A percentile compares a stretch with the other conserved stretches of the same genome.
Conservation (phyloP, 2,113 vertebrate genomes). For the Suncus etruscus region DNA sequence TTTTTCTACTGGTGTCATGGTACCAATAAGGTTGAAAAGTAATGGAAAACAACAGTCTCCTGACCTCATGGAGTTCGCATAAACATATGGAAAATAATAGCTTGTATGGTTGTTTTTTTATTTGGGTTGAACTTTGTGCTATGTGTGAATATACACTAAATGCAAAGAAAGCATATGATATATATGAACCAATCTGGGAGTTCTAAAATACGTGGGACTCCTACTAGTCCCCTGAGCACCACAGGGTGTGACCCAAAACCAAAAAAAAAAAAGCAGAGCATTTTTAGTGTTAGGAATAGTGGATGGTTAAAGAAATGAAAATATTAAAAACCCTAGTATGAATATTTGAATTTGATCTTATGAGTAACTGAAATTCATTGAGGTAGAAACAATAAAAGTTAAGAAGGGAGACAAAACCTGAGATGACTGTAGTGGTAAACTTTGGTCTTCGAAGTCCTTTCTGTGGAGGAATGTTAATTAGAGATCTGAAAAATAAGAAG, state of each 20-base stretch:
- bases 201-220: not conserved
- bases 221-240: too few species aligned
- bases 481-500: not conserved
- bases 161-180: not conserved
- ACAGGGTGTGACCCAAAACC: too few species aligned
- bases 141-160: not conserved
- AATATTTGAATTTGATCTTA: not conserved
- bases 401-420: not conserved
- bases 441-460: not conserved
- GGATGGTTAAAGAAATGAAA: not conserved
- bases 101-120: slow-evolving; percentile 18
- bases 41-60: slow-evolving; percentile 17
- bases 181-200: not conserved
- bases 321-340: not conserved
- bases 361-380: too few species aligned
- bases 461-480: not conserved
- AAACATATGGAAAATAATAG: not conserved
- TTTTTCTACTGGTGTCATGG: not conserved
- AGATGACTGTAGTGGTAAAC: not conserved
- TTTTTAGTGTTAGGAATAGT: not conserved
- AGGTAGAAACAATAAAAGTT: too few species aligned
- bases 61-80: not conserved
- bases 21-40: not conserved
- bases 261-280: not conserved
- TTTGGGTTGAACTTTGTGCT: not conserved